phyloP scores from a whole-genome alignment of 2,888 invertebrate genomes.

The Philaethria dido region DNA sequence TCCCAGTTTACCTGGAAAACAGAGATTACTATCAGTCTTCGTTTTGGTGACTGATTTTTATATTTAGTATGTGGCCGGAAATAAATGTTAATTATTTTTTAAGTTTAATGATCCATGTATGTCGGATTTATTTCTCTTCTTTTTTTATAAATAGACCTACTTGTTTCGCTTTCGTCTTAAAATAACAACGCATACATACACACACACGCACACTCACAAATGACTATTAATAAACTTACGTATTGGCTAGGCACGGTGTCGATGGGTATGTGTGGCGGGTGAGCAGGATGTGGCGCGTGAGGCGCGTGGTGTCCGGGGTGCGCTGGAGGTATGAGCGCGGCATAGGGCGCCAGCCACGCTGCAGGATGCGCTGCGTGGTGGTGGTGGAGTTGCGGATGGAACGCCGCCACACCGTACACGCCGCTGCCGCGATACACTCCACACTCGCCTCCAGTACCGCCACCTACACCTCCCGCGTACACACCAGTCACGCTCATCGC shows the following conservation, averaged over 20 bases:
- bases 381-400: constrained; percentile 76
- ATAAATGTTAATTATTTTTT: neutral
- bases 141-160: neutral
- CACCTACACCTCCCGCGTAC: constrained; percentile 69
- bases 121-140: neutral
- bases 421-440: constrained; percentile 76
- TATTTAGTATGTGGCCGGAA: constrained; percentile 20
- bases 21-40: constrained; percentile 71
- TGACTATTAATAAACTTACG: constrained; percentile 58
- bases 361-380: constrained; percentile 74
- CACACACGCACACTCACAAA: neutral
- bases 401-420: constrained; percentile 76
- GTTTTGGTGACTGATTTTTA: constrained; percentile 49
- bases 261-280: constrained; percentile 74
- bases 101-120: neutral
- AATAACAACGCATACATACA: neutral
- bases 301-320: constrained; percentile 57
- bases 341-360: constrained; percentile 78
- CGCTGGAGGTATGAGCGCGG: constrained; percentile 68
- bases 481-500: constrained; percentile 78
- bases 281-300: constrained; percentile 69
- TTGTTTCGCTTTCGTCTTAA: neutral
- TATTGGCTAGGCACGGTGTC: constrained; percentile 81
- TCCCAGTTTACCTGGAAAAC: constrained; percentile 84
- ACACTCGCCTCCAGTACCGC: constrained; percentile 69